Percentiles rank a stretch among this genome's conserved stretches.
Conservation (phyloP, 1,140 invertebrate genomes). For the Monochamus saltuarius region DNA sequence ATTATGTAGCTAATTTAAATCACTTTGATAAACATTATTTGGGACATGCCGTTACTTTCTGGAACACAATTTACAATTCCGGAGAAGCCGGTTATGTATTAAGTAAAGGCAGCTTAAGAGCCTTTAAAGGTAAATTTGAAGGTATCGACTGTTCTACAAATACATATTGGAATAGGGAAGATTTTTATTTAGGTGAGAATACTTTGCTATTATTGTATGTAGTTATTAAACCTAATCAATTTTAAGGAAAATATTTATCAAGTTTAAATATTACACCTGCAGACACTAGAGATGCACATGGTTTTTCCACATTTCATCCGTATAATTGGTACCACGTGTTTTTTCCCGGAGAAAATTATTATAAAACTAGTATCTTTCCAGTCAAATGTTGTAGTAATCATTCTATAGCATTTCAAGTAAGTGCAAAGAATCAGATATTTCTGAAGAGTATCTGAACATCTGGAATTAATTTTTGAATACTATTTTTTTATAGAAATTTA, state of each 20-base stretch:
- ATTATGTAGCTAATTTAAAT: slow-evolving; percentile 35
- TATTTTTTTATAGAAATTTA: no score
- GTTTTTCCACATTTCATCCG: slow-evolving; percentile 42
- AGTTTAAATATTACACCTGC: slow-evolving; percentile 38
- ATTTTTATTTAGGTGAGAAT: slow-evolving; percentile 37
- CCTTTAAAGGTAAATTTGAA: slow-evolving; percentile 29
- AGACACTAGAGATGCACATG: slow-evolving; percentile 38
- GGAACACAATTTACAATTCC: slow-evolving; percentile 38
- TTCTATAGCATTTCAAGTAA: slow-evolving; percentile 43
- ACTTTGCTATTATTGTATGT: background rate
- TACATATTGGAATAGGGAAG: slow-evolving; percentile 42
- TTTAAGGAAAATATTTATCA: slow-evolving; percentile 38
- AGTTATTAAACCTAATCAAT: slow-evolving; percentile 5
- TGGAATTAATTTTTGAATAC: slow-evolving; percentile 10
- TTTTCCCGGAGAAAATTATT: slow-evolving; percentile 37
- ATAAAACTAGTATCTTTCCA: slow-evolving; percentile 38
- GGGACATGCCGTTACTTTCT: slow-evolving; percentile 42
- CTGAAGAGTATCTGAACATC: no score
- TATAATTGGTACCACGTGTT: slow-evolving; percentile 42
- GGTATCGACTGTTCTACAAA: slow-evolving; percentile 25
- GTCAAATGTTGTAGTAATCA: slow-evolving; percentile 43
- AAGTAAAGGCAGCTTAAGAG: slow-evolving; percentile 32
- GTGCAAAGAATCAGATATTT: slow-evolving; percentile 8
- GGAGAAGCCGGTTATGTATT: slow-evolving; percentile 42
- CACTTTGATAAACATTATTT: slow-evolving; percentile 39